Conservation (phyloP, 2,797 vertebrate genomes). For the Anabacerthia variegaticeps region DNA sequence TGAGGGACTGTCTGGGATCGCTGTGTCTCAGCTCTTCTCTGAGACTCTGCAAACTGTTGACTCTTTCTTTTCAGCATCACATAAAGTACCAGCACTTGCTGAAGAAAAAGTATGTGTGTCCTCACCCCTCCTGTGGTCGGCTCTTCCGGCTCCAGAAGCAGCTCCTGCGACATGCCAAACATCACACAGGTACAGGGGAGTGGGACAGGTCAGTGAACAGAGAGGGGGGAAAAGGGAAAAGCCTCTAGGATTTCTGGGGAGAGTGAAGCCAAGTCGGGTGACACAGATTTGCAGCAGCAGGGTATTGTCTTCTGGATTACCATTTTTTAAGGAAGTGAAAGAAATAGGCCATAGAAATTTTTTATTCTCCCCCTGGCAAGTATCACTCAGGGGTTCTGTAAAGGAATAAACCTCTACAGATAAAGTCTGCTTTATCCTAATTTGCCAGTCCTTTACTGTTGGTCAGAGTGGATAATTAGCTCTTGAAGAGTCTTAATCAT, state of each 20-base stretch:
- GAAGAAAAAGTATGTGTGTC: conserved; percentile 98
- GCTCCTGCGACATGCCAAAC: conserved; percentile 95
- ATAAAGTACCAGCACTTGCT: conserved; percentile 98
- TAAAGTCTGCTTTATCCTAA: neutral
- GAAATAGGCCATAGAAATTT: neutral
- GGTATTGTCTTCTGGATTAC: neutral
- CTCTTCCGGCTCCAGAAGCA: conserved; percentile 98
- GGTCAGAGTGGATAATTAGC: neutral
- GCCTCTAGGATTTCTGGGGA: neutral
- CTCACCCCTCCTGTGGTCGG: conserved; percentile 94
- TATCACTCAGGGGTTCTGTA: neutral
- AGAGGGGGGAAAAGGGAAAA: neutral
- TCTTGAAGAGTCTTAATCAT: neutral
- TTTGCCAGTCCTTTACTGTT: neutral
- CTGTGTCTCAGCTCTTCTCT: neutral
- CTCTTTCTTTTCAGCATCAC: conserved; percentile 84
- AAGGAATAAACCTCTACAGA: neutral
- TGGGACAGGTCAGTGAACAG: neutral
- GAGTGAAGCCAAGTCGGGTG: neutral
- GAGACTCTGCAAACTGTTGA: neutral
- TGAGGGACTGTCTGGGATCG: neutral
- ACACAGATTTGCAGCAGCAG: neutral
- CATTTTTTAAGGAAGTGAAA: neutral
- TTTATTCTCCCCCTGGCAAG: neutral
- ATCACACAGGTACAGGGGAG: conserved; percentile 88